Conservation (phyloP, 2,888 invertebrate genomes). For the Mimachlamys varia region DNA sequence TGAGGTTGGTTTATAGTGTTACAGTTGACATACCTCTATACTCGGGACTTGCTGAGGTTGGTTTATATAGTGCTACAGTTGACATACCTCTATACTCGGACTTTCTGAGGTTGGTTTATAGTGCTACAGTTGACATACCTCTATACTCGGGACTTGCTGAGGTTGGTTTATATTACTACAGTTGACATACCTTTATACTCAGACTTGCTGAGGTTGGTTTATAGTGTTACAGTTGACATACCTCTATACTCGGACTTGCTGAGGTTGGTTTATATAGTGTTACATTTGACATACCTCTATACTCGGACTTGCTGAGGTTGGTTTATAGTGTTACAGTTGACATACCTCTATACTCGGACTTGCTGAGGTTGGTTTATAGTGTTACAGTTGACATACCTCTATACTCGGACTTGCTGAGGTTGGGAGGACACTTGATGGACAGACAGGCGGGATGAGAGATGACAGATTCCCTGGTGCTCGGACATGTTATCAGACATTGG, state of each 20-base stretch:
- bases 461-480: conserved; percentile 14
- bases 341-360: not conserved
- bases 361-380: not conserved
- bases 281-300: not conserved
- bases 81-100: too few relatives aligned
- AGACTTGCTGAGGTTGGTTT: too few relatives aligned
- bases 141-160: too few relatives aligned
- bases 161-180: too few relatives aligned
- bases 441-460: conserved; percentile 48
- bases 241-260: not conserved
- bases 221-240: not conserved
- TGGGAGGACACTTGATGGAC: conserved; percentile 43
- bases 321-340: not conserved
- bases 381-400: not conserved
- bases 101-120: too few relatives aligned
- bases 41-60: too few relatives aligned
- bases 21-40: too few relatives aligned
- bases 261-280: too few relatives aligned
- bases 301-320: not conserved
- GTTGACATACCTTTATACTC: too few relatives aligned
- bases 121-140: too few relatives aligned
- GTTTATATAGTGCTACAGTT: too few relatives aligned
- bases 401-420: not conserved
- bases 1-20: too few relatives aligned
- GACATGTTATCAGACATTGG: conserved; percentile 60